Percentiles rank a stretch among this genome's conserved stretches.
phyloP scores from a whole-genome alignment of 2,797 vertebrate species.

The Sternotherus odoratus region DNA sequence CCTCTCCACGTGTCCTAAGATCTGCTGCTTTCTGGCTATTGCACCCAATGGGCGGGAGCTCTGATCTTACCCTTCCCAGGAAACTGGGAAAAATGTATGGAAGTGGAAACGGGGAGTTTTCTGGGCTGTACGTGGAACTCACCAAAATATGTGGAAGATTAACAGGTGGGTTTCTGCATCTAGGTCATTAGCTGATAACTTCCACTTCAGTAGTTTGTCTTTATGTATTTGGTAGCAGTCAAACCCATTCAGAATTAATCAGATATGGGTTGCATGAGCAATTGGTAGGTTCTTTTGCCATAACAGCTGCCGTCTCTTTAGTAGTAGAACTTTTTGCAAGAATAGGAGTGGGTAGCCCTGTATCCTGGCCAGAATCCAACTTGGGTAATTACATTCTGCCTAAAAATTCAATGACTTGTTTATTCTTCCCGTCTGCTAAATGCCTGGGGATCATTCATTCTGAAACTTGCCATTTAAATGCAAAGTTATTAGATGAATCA shows the following conservation, averaged over 20 bases:
- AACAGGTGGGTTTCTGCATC: accelerated
- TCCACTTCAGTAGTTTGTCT: background rate
- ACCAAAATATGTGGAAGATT: constrained; percentile 14
- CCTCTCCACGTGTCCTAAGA: background rate
- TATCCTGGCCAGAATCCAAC: constrained; percentile 64
- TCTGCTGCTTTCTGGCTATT: background rate
- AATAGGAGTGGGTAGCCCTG: constrained; percentile 6
- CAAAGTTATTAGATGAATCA: constrained; percentile 47
- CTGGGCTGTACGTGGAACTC: background rate
- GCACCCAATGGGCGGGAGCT: background rate
- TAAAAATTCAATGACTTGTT: constrained; percentile 57
- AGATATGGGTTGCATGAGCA: background rate
- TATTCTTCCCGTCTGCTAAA: constrained; percentile 37
- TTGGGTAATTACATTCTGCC: constrained; percentile 63
- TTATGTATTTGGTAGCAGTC: background rate
- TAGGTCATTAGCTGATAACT: background rate
- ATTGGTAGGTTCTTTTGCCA: constrained; percentile 17
- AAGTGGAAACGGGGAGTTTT: background rate
- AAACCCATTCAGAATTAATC: background rate
- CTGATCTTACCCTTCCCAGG: background rate
- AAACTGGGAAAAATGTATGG: background rate
- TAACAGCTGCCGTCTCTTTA: constrained; percentile 14
- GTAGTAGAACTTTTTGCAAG: background rate
- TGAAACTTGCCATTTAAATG: constrained; percentile 57
- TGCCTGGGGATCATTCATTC: constrained; percentile 53